Base-by-base conservation (phyloP, 2,113 vertebrate genomes). In the Theristicus caerulescens region DNA sequence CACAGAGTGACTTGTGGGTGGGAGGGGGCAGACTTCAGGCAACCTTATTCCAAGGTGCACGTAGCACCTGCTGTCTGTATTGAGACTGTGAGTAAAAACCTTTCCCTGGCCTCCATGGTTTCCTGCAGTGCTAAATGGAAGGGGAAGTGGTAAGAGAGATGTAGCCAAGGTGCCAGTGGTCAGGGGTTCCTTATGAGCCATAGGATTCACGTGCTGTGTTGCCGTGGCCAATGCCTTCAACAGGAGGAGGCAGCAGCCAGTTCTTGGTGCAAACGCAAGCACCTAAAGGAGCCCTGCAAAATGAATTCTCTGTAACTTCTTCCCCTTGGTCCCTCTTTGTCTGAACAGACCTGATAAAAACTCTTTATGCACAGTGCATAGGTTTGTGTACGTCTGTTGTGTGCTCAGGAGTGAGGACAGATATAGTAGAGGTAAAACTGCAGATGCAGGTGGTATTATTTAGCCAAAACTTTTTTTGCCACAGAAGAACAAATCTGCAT, bases 161-260 rank as follows among this genome's bases (percentile, higher is more conserved):
- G 34, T 54, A 47, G 22, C 4, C 7, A 5, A 52, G 17, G 32
- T 74, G 22, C 19, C 0, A 0, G 13, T 13, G 49, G 47, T 74
- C 44, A 13, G 12, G n/a, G 42, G 6, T 54, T 40, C 36, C 73
- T 55, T 57, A 38, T 74, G 72, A 87, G 24, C 38, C 0, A 0
- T 25, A 18, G 55, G 21, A 10, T 44, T 94, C 29, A 4, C 5
- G n/a, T 7, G 1, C 36, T 59, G 24, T 59, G 42, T 46, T 4
- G 1, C 42, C 18, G 5, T 4, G 4, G 14, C 25, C 4, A 2
- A 7, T 77, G 27, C n/a, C 44, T 44, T 90, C 31, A 62, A 58
- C 26, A 79, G 72, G n/a, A 44, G 32, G 32, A 46, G 36, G 22
- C 32, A 84, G 49, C 42, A 93, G 59, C 26, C 32, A 19, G 21